Evolutionary conservation across 2,113 vertebrate genomes (phyloP).

Genomic region (Dolichotis patagonum): DNA sequence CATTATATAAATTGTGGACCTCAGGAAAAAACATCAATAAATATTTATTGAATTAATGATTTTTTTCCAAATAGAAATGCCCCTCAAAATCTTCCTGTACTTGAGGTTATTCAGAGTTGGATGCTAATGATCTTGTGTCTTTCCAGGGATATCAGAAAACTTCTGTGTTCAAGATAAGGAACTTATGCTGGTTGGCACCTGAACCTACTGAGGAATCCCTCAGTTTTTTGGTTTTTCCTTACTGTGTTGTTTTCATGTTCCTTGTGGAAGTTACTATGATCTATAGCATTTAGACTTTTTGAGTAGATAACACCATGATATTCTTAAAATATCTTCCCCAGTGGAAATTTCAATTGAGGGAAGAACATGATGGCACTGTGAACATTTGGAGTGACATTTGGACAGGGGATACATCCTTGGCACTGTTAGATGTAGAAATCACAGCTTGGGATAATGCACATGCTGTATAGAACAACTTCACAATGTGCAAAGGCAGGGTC

Average conservation of each 20-base stretch:
- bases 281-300: neutral
- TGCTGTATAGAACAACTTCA: neutral
- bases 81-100: neutral
- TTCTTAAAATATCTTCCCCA: neutral
- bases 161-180: neutral
- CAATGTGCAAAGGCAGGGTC: neutral
- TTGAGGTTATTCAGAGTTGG: neutral
- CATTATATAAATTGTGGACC: neutral
- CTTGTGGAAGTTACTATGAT: neutral
- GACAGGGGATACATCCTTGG: neutral
- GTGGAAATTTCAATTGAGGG: neutral
- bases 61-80: neutral
- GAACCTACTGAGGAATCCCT: neutral
- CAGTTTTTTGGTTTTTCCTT: neutral
- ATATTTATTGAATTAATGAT: constrained; percentile 28
- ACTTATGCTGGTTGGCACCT: neutral
- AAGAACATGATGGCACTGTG: neutral
- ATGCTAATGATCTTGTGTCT: neutral
- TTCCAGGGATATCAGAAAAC: neutral
- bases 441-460: neutral
- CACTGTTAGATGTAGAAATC: neutral
- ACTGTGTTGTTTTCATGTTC: neutral
- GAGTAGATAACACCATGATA: neutral
- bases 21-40: neutral
- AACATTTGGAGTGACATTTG: neutral